Percentiles rank a stretch among this genome's conserved stretches.
Conservation (phyloP, 2,888 invertebrate species). For the Abrostola tripartita region DNA sequence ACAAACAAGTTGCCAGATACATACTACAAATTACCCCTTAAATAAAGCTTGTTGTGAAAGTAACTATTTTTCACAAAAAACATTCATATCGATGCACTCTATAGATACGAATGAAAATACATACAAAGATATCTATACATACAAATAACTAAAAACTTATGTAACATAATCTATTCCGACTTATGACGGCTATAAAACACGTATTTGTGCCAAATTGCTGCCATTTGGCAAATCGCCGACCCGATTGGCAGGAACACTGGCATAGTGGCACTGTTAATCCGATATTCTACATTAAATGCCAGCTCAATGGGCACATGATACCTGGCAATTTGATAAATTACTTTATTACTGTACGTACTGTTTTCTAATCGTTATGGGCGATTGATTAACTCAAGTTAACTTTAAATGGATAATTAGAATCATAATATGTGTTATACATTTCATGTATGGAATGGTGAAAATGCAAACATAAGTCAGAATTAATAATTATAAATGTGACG, state of each 20-base stretch:
- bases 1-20: no score
- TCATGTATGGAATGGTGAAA: no score
- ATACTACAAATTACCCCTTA: no score
- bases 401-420: not conserved
- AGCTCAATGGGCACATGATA: constrained; percentile 1
- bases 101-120: no score
- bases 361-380: not conserved
- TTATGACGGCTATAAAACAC: constrained; percentile 36
- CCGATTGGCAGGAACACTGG: constrained; percentile 26
- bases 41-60: no score
- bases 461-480: no score
- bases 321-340: constrained; percentile 15
- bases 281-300: constrained; percentile 15
- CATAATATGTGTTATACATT: no score
- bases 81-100: no score
- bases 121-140: not conserved
- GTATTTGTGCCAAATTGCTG: constrained; percentile 45
- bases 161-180: constrained; percentile 23
- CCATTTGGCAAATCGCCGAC: constrained; percentile 47
- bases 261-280: constrained; percentile 37
- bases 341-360: not conserved
- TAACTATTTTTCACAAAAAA: no score
- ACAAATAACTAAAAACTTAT: not conserved
- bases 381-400: no score
- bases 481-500: no score